phyloP scores from a whole-genome alignment of 2,113 vertebrate genomes.

The Pteropus alecto region DNA sequence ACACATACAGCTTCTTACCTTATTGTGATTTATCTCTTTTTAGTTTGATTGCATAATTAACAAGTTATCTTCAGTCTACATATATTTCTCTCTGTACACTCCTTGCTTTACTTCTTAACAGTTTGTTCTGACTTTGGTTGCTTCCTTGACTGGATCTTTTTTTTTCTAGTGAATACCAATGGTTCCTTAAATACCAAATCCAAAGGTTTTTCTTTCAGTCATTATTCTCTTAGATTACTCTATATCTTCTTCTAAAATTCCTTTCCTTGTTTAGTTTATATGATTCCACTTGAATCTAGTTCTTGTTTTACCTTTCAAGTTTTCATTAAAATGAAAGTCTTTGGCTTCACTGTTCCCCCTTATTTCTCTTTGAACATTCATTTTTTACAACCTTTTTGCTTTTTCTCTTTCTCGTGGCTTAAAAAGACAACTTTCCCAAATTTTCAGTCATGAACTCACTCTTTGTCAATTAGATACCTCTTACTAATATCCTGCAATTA shows the following conservation, averaged over 20 bases:
- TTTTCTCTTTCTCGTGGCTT: background rate
- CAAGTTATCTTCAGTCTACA: background rate
- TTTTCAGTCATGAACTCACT: background rate
- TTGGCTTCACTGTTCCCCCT: background rate
- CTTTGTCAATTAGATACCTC: background rate
- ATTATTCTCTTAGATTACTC: background rate
- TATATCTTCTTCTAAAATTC: background rate
- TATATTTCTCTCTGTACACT: background rate
- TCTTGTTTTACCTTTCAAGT: background rate
- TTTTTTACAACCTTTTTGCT: background rate
- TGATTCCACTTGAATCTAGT: background rate
- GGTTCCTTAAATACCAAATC: background rate
- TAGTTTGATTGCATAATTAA: background rate
- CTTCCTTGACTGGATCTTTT: background rate
- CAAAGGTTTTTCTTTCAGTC: background rate
- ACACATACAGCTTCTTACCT: background rate
- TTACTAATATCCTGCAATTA: background rate
- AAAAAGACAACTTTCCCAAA: background rate
- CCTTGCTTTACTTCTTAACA: background rate
- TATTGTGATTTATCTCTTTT: background rate
- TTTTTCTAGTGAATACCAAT: background rate
- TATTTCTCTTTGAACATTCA: background rate
- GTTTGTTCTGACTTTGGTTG: background rate
- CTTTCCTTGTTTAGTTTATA: background rate
- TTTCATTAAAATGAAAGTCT: background rate